Percentiles rank a stretch among this genome's conserved stretches.
phyloP scores from a whole-genome alignment of 2,797 vertebrate species.

The Philypnodon macrostomus region DNA sequence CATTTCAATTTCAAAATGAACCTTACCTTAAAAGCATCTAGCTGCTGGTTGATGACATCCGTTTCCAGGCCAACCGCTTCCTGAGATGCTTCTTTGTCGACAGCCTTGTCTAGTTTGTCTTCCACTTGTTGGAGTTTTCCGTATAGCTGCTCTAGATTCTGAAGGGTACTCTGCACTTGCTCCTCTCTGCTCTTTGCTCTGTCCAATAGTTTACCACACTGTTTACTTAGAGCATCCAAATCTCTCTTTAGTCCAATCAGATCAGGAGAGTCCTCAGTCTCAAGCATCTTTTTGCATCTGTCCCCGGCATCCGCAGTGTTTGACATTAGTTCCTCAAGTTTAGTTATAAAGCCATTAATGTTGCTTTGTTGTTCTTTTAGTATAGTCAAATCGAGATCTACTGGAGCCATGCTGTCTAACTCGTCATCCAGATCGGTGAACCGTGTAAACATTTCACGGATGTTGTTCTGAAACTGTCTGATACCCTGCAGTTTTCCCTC shows the following conservation, averaged over 20 bases:
- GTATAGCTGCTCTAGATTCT: conserved; percentile 84
- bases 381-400: conserved; percentile 79
- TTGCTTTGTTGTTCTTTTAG: conserved; percentile 80
- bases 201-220: conserved; percentile 92
- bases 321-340: conserved; percentile 84
- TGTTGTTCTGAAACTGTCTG: conserved; percentile 93
- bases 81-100: conserved; percentile 88
- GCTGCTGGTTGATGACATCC: conserved; percentile 92
- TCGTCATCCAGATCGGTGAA: conserved; percentile 97
- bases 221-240: conserved; percentile 91
- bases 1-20: no score
- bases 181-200: conserved; percentile 84
- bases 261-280: conserved; percentile 89
- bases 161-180: conserved; percentile 79
- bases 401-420: conserved; percentile 89
- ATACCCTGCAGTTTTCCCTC: conserved; percentile 96
- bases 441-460: conserved; percentile 91
- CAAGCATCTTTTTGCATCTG: conserved; percentile 90
- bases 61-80: conserved; percentile 94
- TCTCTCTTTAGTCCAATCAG: conserved; percentile 91
- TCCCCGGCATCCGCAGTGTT: conserved; percentile 84
- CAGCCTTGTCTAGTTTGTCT: conserved; percentile 73
- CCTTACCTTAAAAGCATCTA: conserved; percentile 91
- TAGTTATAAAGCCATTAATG: conserved; percentile 82
- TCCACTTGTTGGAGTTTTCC: conserved; percentile 78